Conservation (phyloP, 2,797 vertebrate species). For the Amphiprion clarkii region DNA sequence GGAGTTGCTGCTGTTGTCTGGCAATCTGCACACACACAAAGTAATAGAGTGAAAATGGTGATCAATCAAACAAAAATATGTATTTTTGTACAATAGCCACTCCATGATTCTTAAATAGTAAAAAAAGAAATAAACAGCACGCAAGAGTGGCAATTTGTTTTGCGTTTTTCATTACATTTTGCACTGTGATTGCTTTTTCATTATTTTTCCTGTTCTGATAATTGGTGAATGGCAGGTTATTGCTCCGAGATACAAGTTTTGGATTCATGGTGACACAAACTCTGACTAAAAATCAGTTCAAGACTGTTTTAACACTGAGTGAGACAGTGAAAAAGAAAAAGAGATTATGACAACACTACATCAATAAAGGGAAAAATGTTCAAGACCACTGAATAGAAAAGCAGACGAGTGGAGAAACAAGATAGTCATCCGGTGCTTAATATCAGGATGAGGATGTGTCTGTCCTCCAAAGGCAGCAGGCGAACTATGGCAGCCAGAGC, state of each 20-base stretch:
- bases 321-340: not conserved
- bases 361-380: not conserved
- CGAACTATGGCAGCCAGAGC: not conserved
- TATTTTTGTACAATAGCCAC: not conserved
- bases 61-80: not conserved
- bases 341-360: not conserved
- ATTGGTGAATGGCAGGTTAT: not conserved
- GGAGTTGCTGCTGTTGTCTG: slow-evolving; percentile 96
- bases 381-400: not conserved
- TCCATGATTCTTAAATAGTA: not conserved
- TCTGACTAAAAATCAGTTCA: not conserved
- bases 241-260: not conserved
- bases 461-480: not conserved
- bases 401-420: not conserved
- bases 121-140: not conserved
- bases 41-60: slow-evolving; percentile 50
- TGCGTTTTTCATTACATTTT: too few relatives aligned
- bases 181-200: not conserved
- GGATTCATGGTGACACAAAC: not conserved
- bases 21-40: slow-evolving; percentile 86
- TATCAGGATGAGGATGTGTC: slow-evolving; percentile 1
- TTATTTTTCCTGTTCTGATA: not conserved
- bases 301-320: not conserved
- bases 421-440: not conserved
- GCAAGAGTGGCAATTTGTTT: not conserved